These are phyloP conservation scores for Saccopteryx leptura DNA, from an alignment of 2,113 vertebrate species.

Conservation along the genomic window DNA sequence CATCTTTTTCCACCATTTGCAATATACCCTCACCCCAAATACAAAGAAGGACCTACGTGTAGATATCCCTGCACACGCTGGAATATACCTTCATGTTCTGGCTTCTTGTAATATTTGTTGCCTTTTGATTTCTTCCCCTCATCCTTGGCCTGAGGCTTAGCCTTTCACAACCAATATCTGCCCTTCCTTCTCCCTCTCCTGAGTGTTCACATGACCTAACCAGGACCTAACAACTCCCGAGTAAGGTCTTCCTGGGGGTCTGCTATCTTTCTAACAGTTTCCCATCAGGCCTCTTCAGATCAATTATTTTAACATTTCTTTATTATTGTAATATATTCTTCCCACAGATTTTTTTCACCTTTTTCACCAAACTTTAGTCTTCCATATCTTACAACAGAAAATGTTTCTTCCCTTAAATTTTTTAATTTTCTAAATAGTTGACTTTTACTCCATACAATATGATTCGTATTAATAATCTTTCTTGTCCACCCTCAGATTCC, in stretches of 20 bases:
- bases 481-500: constrained; percentile 6
- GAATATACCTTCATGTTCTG: background rate
- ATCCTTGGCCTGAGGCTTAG: background rate
- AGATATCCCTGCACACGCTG: background rate
- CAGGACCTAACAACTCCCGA: background rate
- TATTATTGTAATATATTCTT: background rate
- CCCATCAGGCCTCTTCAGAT: background rate
- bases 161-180: background rate
- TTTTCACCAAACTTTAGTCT: background rate
- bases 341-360: background rate
- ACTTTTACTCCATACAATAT: background rate
- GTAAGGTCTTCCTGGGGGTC: background rate
- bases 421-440: background rate
- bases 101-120: background rate
- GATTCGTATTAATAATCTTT: background rate
- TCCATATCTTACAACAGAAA: background rate
- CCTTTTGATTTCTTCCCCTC: background rate
- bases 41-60: background rate
- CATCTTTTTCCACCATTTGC: background rate
- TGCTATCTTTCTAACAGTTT: background rate
- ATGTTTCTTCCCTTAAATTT: background rate
- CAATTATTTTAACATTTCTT: background rate
- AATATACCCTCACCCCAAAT: fast-evolving
- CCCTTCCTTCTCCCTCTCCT: background rate
- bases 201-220: background rate